A percentile compares a stretch with the other conserved stretches of the same genome.
Conservation (phyloP, 2,888 invertebrate genomes). For the Epinotia ramella region DNA sequence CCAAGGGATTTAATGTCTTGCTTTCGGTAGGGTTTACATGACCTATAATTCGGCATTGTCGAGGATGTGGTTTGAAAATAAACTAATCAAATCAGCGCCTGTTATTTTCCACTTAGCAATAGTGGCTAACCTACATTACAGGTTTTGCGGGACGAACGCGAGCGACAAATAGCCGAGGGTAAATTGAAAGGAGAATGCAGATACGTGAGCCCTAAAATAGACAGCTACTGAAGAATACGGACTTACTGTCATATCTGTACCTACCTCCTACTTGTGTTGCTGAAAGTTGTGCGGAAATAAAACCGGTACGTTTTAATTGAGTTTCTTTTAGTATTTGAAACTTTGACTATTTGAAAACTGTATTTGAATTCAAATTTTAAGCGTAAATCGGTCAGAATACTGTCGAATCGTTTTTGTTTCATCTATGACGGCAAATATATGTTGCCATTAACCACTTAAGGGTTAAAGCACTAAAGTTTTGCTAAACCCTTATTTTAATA, state of each 20-base stretch:
- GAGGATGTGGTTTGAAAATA: too few species aligned
- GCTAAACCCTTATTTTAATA: too few species aligned
- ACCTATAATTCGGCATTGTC: too few species aligned
- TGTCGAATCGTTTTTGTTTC: too few species aligned
- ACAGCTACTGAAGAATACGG: slow-evolving; percentile 75
- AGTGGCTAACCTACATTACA: slow-evolving; percentile 5
- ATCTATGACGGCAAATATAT: too few species aligned
- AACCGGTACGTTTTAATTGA: neutral
- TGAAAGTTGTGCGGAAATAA: slow-evolving; percentile 8
- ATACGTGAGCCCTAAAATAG: slow-evolving; percentile 83
- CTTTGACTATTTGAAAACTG: too few species aligned
- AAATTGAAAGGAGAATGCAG: slow-evolving; percentile 82
- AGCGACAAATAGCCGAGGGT: slow-evolving; percentile 85
- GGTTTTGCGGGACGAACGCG: slow-evolving; percentile 85
- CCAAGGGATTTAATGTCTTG: too few species aligned
- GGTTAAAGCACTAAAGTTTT: too few species aligned
- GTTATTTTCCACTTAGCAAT: slow-evolving; percentile 4
- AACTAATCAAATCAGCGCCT: neutral
- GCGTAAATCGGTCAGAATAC: too few species aligned
- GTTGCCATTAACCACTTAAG: too few species aligned
- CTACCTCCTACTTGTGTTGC: neutral
- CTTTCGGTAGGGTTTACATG: too few species aligned
- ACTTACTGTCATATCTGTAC: neutral
- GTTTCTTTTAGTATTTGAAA: neutral
- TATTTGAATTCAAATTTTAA: too few species aligned